phyloP scores from a whole-genome alignment of 2,797 vertebrate species.

The Hirundo rustica region DNA sequence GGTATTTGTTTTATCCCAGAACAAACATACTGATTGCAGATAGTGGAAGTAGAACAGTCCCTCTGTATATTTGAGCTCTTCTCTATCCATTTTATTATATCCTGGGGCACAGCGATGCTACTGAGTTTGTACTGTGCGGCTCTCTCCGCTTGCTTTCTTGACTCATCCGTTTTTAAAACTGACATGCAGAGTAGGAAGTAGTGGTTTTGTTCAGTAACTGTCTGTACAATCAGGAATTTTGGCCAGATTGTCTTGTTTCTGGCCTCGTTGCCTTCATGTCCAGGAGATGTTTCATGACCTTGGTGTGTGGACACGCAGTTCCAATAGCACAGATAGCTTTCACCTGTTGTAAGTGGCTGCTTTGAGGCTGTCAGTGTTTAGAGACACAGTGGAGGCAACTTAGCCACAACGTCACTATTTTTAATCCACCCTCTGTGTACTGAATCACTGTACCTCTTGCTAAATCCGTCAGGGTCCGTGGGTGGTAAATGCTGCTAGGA shows the following conservation, averaged over 20 bases:
- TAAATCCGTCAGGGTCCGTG: slow-evolving; percentile 63
- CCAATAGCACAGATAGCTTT: neutral
- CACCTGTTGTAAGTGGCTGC: neutral
- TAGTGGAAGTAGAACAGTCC: neutral
- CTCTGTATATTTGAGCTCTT: neutral
- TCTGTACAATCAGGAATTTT: neutral
- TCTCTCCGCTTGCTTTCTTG: neutral
- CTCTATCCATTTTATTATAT: neutral
- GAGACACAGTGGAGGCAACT: slow-evolving; percentile 22
- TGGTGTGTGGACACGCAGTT: neutral
- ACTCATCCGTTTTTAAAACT: neutral
- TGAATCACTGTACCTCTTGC: slow-evolving; percentile 69
- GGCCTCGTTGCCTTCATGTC: neutral
- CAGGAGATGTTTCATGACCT: neutral
- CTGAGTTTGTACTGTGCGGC: neutral
- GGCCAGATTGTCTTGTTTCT: neutral
- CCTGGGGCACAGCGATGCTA: neutral
- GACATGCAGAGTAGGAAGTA: neutral
- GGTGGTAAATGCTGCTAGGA: slow-evolving; percentile 60
- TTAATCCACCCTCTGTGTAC: slow-evolving; percentile 66
- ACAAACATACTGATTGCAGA: neutral
- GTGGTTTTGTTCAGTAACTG: neutral
- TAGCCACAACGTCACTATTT: slow-evolving; percentile 62
- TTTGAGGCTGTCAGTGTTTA: neutral
- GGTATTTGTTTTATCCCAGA: slow-evolving; percentile 17